Base-by-base conservation (phyloP, 2,113 vertebrate species). In the Rhinopomastus cyanomelas region DNA sequence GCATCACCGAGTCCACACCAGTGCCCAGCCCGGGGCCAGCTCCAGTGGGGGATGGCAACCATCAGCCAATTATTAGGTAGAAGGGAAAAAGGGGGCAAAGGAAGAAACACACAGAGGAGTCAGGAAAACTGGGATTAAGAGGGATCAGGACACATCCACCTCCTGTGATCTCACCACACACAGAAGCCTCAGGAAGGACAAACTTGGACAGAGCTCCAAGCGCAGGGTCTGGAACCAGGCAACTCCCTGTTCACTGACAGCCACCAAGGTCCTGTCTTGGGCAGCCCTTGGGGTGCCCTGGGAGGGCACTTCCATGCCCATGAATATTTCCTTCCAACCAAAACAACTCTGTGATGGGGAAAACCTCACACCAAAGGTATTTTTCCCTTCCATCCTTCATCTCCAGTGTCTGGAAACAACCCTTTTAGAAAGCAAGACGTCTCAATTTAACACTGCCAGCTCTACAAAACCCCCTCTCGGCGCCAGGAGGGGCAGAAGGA, bases 91-190 rank as follows among this genome's bases (percentile, higher is more conserved):
- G 3, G 37, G 53, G 19, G 6, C 32, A 39, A 72, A 42, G 69
- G 52, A 39, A 66, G n/a, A 79, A 20, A 25, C 39, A 12, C 0
- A 0, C 9, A 7, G 16, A 16, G 22, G n/a, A 19, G 78, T 53
- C 6, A 27, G 8, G n/a, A 21, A 32, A 57, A 83, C 8, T 1
- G 5, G 55, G 62, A 53, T 61, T 1, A 68, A 53, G 25, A 6
- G 57, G 57, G 46, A 37, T 30, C 9, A 15, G 73, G 18, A 29
- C 56, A 62, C 32, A 20, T 8, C 21, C 82, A 56, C 61, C 53
- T 67, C 44, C 44, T 16, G 2, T 19, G 17, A 2, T 19, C 59
- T 75, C 65, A 17, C 27, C 0, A 0, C 19, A 8, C 0, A 15
- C 2, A n/a, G 13, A 9, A 76, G 27, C n/a, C 60, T 72, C 7